Conservation (phyloP, 2,797 vertebrate genomes). For the Hemibagrus guttatus region DNA sequence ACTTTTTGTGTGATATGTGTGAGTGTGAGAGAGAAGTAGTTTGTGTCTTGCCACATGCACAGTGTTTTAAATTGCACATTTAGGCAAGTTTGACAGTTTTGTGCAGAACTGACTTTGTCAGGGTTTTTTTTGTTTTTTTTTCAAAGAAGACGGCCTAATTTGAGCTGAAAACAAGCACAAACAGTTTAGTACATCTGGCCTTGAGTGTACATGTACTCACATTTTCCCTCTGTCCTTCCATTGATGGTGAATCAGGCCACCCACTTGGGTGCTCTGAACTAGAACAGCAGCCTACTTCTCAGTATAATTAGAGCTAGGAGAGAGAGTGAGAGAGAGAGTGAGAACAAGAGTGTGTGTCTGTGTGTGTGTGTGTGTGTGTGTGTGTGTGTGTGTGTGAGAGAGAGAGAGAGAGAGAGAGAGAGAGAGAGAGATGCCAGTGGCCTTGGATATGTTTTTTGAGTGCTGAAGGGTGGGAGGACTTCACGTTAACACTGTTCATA, state of each 20-base stretch:
- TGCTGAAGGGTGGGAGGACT: slow-evolving; percentile 35
- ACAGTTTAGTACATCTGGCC: slow-evolving; percentile 27
- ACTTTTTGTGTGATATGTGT: slow-evolving; percentile 1
- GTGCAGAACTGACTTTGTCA: neutral
- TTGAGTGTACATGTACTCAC: slow-evolving; percentile 34
- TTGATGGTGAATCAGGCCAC: slow-evolving; percentile 61
- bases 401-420: slow-evolving; percentile 34
- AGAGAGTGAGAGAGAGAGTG: slow-evolving; percentile 7
- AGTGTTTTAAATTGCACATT: neutral
- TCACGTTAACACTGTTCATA: slow-evolving; percentile 30
- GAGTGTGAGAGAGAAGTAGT: neutral
- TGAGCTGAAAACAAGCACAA: slow-evolving; percentile 4
- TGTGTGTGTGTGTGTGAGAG: too few relatives aligned
- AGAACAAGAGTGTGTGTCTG: slow-evolving; percentile 28
- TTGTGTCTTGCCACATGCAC: neutral
- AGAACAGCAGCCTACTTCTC: slow-evolving; percentile 62
- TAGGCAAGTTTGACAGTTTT: neutral
- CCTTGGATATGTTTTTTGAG: slow-evolving; percentile 41
- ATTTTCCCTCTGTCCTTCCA: slow-evolving; percentile 42
- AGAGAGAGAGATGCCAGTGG: slow-evolving; percentile 32
- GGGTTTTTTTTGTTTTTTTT: neutral
- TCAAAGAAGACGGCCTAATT: slow-evolving; percentile 4
- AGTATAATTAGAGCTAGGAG: slow-evolving; percentile 56
- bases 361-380: too few relatives aligned
- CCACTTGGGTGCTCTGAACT: slow-evolving; percentile 61